Conservation (phyloP, 2,113 vertebrate genomes). For the Microcebus lehilahytsara region DNA sequence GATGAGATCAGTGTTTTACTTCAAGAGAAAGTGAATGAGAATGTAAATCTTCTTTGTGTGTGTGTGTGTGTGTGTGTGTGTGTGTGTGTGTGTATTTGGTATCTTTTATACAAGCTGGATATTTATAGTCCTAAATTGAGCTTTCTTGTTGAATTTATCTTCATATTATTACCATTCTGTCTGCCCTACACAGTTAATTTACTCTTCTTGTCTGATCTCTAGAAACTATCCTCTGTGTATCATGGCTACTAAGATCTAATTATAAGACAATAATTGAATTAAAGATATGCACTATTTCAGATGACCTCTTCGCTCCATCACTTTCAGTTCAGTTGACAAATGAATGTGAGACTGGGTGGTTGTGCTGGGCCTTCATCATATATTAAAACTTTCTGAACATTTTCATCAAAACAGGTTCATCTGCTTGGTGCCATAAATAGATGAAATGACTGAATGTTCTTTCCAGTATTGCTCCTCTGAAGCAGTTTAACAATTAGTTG, state of each 20-base stretch:
- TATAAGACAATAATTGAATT: neutral
- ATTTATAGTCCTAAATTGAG: neutral
- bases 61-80: too few species aligned
- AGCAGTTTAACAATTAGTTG: constrained; percentile 18
- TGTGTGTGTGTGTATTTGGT: accelerated
- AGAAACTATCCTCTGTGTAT: neutral
- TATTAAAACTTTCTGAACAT: neutral
- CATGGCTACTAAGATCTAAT: neutral
- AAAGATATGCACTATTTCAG: neutral
- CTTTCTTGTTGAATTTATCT: neutral
- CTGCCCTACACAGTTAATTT: neutral
- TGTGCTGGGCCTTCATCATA: neutral
- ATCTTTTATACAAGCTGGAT: neutral
- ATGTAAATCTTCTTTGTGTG: neutral
- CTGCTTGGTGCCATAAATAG: neutral
- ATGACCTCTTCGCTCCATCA: neutral
- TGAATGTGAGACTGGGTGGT: neutral
- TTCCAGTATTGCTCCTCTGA: neutral
- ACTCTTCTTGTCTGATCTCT: neutral
- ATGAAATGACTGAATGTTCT: neutral
- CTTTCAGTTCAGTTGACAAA: neutral
- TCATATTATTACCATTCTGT: neutral
- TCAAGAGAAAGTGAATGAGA: neutral
- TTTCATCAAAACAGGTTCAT: constrained; percentile 1
- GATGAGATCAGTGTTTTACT: neutral